These are phyloP conservation scores for Cantharis flavilabris DNA, from an alignment of 2,888 invertebrate genomes.

Conservation along the genomic window DNA sequence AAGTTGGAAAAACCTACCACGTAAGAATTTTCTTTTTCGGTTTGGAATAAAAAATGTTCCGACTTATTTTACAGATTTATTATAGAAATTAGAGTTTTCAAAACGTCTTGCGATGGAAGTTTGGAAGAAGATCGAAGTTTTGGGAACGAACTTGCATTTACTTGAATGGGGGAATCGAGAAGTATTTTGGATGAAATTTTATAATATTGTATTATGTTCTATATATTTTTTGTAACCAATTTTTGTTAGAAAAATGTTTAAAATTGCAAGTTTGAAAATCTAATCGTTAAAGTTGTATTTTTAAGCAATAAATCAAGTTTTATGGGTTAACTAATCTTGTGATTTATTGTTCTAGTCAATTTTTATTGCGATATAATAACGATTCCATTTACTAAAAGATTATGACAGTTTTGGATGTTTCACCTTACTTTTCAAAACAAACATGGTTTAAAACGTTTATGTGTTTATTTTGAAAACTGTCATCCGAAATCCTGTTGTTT, in stretches of 20 bases:
- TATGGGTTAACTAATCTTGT: background rate
- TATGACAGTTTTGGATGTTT: constrained; percentile 43
- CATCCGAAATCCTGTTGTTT: constrained; percentile 56
- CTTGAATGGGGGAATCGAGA: background rate
- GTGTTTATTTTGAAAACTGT: constrained; percentile 56
- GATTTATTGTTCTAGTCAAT: background rate
- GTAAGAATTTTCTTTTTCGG: background rate
- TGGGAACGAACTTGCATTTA: background rate
- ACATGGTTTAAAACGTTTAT: constrained; percentile 50
- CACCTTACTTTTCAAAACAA: constrained; percentile 47
- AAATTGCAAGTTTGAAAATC: background rate
- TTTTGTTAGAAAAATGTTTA: background rate
- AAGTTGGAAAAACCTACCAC: background rate
- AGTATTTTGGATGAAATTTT: background rate
- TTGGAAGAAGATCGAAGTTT: background rate
- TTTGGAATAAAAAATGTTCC: background rate
- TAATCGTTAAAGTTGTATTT: background rate
- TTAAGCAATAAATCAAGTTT: background rate
- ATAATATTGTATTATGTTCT: background rate
- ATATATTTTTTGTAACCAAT: background rate
- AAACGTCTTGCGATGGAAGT: background rate
- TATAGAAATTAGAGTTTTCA: background rate
- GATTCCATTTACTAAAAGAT: constrained; percentile 28
- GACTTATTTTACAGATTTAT: background rate
- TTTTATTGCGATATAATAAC: background rate